Percentiles rank a stretch among this genome's conserved stretches.
Conservation (phyloP, 2,113 vertebrate genomes). For the Microtus montanus region DNA sequence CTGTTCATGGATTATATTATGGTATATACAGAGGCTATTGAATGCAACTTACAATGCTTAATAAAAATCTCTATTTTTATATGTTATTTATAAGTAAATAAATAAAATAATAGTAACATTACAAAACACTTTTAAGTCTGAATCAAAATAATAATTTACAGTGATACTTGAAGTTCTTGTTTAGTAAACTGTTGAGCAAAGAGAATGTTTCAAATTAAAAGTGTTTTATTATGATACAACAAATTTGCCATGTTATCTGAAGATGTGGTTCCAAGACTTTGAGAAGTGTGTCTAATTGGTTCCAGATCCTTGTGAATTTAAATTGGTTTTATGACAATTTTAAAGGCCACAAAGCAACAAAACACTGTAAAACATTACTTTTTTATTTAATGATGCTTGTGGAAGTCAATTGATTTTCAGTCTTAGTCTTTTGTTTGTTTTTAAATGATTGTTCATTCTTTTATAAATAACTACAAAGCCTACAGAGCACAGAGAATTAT, state of each 20-base stretch:
- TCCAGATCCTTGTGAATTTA: neutral
- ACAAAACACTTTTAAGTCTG: neutral
- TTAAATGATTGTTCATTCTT: neutral
- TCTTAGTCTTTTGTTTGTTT: neutral
- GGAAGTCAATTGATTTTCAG: neutral
- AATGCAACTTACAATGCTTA: slow-evolving; percentile 99
- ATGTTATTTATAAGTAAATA: slow-evolving; percentile 87
- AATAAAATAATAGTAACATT: neutral
- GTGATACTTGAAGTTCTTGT: neutral
- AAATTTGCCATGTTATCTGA: neutral
- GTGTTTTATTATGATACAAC: no score
- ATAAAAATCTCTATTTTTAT: slow-evolving; percentile 99
- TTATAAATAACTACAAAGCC: neutral
- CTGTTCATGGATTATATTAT: slow-evolving; percentile 94
- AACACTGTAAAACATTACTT: neutral
- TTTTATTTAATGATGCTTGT: neutral
- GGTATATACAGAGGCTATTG: slow-evolving; percentile 96
- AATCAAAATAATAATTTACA: neutral
- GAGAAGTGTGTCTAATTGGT: neutral
- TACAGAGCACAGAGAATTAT: neutral
- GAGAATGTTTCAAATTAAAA: neutral
- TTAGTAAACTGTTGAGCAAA: neutral
- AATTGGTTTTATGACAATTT: neutral
- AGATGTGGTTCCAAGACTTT: neutral
- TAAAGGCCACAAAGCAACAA: neutral